Base-by-base conservation (phyloP, 1,140 invertebrate genomes). In the Cotesia vestalis region DNA sequence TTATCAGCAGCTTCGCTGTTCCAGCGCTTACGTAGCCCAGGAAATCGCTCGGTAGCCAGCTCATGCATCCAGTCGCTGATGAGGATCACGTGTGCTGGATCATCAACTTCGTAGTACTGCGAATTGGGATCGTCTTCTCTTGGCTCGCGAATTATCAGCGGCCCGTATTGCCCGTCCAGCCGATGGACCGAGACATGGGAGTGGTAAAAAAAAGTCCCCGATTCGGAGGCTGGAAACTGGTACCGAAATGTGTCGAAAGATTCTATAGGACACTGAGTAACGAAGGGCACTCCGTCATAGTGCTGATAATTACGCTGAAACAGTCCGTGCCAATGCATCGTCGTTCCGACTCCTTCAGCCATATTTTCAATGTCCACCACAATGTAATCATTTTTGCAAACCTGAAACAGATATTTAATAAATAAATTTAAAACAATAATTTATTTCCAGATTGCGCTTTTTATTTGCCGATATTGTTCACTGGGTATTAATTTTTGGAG, bases 1-100 rank as follows among this genome's bases (percentile, higher is more conserved):
- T 90, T 93, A 77, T 94, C 91, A n/a, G 94, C 93, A 79, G 93
- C 91, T 84, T 94, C 93, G 2, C 93, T 92, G 12, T 90, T 91
- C 81, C 92, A 92, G 46, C 92, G 91, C 35, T 92, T 91, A 51
- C 94, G 86, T 83, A 94, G 92, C 35, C 90, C 90, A 3, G 91
- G 89, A 85, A 94, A 95, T 78, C 90, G 91, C 14, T 89, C 87
- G 6, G 91, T 89, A 0, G 91, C 90, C n/a, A 92, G 82, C 63
- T 90, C 85, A 75, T 92, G 90, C 35, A 91, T 88, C 94, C 94
- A 96, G 79, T 96, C 94, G 40, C 91, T 90, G 2, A 95, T 85
- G 1, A 92, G 83, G 75, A 96, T 90, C 1, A 90, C 87, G 81
- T 95, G 93, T 17, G 91, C 90, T 3, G 85, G 77, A 34, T 79